These are phyloP conservation scores for Acanthurus tractus DNA, from an alignment of 2,797 vertebrate species.

Conservation along the genomic window DNA sequence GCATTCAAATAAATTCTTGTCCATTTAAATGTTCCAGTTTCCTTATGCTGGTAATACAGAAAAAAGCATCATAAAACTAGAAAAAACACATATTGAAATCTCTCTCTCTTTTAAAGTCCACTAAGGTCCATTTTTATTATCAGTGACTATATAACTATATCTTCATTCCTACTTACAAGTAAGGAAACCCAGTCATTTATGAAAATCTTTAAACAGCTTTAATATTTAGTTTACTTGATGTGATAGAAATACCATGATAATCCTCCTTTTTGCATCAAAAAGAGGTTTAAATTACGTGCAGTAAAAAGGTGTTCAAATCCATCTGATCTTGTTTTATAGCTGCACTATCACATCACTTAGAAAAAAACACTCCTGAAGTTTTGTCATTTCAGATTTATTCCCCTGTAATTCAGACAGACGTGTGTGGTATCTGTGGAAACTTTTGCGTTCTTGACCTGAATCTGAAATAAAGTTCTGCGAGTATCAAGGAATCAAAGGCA, in stretches of 20 bases:
- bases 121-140: background rate
- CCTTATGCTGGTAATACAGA: background rate
- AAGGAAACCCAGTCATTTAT: background rate
- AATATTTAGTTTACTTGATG: background rate
- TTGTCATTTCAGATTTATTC: background rate
- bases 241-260: background rate
- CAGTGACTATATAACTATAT: background rate
- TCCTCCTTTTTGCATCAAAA: background rate
- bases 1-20: background rate
- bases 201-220: background rate
- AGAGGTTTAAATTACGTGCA: background rate
- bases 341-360: background rate
- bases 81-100: too few relatives aligned
- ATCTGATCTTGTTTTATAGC: background rate
- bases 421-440: constrained; percentile 13
- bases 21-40: background rate
- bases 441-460: constrained; percentile 20
- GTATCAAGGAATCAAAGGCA: constrained; percentile 19
- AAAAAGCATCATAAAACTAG: background rate
- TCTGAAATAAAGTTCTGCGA: constrained; percentile 13
- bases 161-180: background rate
- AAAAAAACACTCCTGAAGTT: background rate
- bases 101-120: background rate
- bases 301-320: background rate
- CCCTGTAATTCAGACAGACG: constrained; percentile 7